Evolutionary conservation across 2,888 invertebrate genomes (phyloP).

Genomic region (Caenorhabditis virilis): DNA sequence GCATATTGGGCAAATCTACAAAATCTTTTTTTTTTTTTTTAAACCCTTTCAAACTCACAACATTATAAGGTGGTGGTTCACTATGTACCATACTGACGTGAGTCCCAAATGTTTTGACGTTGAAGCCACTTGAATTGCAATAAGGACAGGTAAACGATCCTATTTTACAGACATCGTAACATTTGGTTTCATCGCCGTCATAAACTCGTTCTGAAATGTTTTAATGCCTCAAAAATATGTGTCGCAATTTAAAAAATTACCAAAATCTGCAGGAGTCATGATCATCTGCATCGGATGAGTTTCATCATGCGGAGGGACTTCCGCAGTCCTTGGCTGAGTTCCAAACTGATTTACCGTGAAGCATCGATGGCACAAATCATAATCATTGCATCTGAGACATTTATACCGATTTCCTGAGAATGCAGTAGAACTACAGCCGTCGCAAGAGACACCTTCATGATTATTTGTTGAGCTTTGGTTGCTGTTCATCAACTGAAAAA

Average conservation of each 20-base stretch:
- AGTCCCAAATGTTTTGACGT: slow-evolving; percentile 83
- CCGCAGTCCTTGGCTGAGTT: background rate
- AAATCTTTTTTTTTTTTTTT: slow-evolving; percentile 12
- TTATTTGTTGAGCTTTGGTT: background rate
- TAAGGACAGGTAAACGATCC: slow-evolving; percentile 92
- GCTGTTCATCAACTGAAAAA: too few species aligned
- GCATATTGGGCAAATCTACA: slow-evolving; percentile 92
- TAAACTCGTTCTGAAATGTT: slow-evolving; percentile 82
- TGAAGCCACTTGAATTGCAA: slow-evolving; percentile 89
- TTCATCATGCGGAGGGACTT: slow-evolving; percentile 79
- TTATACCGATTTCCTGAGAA: slow-evolving; percentile 96
- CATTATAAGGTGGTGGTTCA: slow-evolving; percentile 85
- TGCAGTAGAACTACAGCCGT: slow-evolving; percentile 96
- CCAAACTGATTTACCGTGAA: slow-evolving; percentile 23
- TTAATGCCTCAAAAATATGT: background rate
- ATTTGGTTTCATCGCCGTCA: slow-evolving; percentile 85
- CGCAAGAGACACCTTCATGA: slow-evolving; percentile 83
- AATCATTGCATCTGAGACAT: slow-evolving; percentile 98
- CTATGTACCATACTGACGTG: slow-evolving; percentile 82
- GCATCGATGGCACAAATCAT: slow-evolving; percentile 88
- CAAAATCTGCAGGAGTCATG: slow-evolving; percentile 92
- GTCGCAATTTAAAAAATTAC: slow-evolving; percentile 71
- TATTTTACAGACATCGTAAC: slow-evolving; percentile 81
- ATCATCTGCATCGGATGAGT: slow-evolving; percentile 99
- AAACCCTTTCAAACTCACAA: slow-evolving; percentile 60